These are phyloP conservation scores for Mirounga angustirostris DNA, from an alignment of 2,113 vertebrate species.

Conservation along the genomic window DNA sequence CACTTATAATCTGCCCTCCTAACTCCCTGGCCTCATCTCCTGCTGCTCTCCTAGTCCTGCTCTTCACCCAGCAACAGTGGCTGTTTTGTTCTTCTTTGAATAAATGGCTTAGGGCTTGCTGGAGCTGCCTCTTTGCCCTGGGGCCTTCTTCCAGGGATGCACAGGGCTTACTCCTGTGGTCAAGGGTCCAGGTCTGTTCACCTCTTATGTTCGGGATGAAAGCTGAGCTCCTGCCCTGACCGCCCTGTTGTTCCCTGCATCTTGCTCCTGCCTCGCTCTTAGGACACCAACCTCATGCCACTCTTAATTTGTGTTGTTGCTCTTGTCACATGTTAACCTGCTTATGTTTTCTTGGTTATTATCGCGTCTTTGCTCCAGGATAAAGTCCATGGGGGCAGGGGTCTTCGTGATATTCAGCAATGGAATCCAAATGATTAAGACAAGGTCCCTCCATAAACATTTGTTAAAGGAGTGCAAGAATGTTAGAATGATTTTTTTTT, in stretches of 20 bases:
- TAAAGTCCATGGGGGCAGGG: neutral
- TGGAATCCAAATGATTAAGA: neutral
- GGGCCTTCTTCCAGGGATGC: neutral
- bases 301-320: neutral
- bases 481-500: neutral
- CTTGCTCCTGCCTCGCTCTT: accelerated
- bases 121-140: neutral
- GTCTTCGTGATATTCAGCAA: neutral
- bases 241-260: accelerated
- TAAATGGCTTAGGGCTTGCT: neutral
- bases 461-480: neutral
- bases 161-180: neutral
- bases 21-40: neutral
- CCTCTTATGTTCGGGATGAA: accelerated
- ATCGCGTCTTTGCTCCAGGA: neutral
- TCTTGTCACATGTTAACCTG: neutral
- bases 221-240: no score
- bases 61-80: no score
- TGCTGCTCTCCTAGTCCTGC: neutral
- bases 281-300: neutral
- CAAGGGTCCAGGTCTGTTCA: neutral
- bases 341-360: neutral
- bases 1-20: neutral
- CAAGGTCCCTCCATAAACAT: neutral
- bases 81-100: neutral